Conservation (phyloP, 2,888 invertebrate species). For the Bellardia bayeri region DNA sequence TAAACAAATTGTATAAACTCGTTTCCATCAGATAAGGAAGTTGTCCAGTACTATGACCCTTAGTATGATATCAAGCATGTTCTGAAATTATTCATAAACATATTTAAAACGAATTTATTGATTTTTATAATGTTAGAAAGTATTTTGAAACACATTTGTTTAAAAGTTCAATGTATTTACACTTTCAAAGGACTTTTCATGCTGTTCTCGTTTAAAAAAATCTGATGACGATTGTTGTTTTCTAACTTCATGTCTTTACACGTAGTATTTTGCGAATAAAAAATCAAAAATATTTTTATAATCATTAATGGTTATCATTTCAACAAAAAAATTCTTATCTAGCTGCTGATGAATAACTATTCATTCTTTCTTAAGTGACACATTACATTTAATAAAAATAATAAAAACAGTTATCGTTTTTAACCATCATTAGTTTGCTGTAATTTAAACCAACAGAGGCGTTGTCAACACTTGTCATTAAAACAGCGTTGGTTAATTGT, state of each 20-base stretch:
- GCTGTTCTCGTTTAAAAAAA: background rate
- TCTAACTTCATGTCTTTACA: background rate
- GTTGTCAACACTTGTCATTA: background rate
- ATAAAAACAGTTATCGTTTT: constrained; percentile 6
- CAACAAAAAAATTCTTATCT: constrained; percentile 26
- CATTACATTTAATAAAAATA: constrained; percentile 9
- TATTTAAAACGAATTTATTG: too few relatives aligned
- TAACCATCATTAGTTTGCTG: background rate
- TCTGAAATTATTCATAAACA: too few relatives aligned
- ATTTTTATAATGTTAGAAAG: too few relatives aligned
- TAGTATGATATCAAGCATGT: too few relatives aligned
- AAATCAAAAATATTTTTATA: constrained; percentile 6
- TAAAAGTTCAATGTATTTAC: too few relatives aligned
- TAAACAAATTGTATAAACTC: too few relatives aligned
- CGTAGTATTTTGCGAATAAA: constrained; percentile 19
- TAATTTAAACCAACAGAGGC: constrained; percentile 8
- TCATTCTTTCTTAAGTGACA: constrained; percentile 1
- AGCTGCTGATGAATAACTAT: constrained; percentile 5
- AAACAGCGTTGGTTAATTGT: background rate
- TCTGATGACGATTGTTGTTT: constrained; percentile 2
- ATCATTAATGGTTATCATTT: constrained; percentile 31
- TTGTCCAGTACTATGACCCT: too few relatives aligned
- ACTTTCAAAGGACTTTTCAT: background rate
- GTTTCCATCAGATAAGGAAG: too few relatives aligned
- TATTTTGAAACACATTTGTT: too few relatives aligned